These are phyloP conservation scores for Bilobella aurantiaca DNA, from an alignment of 1,140 invertebrate genomes.

Conservation along the genomic window DNA sequence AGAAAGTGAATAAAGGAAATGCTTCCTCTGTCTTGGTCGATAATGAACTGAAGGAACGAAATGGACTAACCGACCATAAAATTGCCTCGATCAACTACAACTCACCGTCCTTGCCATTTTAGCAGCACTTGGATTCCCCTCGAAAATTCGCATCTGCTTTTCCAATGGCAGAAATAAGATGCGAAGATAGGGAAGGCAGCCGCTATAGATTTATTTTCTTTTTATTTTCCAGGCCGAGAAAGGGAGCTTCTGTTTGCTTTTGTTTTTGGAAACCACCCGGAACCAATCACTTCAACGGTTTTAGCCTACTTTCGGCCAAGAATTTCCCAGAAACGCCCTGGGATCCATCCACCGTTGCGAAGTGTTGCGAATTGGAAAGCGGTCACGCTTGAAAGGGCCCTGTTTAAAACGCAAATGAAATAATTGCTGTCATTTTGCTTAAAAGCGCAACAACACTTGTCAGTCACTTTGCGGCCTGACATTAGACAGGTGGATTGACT, in stretches of 20 bases:
- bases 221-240: neutral
- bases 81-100: neutral
- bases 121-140: neutral
- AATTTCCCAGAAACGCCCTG: no score
- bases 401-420: neutral
- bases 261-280: neutral
- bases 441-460: no score
- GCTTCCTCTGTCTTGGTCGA: neutral
- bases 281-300: neutral
- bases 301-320: no score
- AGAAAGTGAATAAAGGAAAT: neutral
- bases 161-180: neutral
- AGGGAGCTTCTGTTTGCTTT: neutral
- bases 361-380: constrained; percentile 5
- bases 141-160: neutral
- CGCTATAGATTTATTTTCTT: constrained; percentile 5
- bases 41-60: neutral
- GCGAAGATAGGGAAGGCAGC: neutral
- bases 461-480: neutral
- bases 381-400: no score
- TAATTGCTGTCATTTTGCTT: no score
- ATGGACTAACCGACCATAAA: neutral
- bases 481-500: neutral
- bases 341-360: neutral
- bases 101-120: constrained; percentile 1